Conservation (phyloP, 2,113 vertebrate species). For the Nycticryphes semicollaris region DNA sequence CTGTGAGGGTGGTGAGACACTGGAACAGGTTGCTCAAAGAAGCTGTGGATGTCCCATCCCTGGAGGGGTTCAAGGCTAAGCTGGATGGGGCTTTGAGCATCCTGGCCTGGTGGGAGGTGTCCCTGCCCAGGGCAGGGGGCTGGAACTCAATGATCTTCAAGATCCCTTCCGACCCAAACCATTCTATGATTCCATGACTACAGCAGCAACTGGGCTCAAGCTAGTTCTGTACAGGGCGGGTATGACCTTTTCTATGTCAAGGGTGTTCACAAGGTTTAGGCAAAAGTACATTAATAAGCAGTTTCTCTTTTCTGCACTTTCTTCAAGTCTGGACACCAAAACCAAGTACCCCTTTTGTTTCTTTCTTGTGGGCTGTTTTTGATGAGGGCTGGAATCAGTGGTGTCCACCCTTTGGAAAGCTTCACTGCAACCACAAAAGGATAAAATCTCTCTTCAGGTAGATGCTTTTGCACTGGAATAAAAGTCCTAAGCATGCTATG, state of each 20-base stretch:
- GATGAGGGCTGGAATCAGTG: background rate
- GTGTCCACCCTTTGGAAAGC: background rate
- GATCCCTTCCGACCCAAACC: too few species aligned
- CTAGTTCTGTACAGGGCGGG: background rate
- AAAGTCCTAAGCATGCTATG: background rate
- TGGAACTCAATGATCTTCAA: too few species aligned
- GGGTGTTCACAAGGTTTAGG: background rate
- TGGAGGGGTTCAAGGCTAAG: too few species aligned
- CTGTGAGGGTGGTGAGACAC: too few species aligned
- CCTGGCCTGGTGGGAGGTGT: too few species aligned
- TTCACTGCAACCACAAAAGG: background rate
- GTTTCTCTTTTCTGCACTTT: background rate
- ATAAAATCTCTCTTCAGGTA: background rate
- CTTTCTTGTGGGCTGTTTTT: background rate
- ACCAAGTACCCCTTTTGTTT: background rate
- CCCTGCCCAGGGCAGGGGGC: too few species aligned
- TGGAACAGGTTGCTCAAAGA: too few species aligned
- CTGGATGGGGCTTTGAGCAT: too few species aligned
- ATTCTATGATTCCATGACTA: background rate
- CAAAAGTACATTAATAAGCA: background rate
- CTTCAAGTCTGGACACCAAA: background rate
- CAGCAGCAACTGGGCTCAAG: background rate
- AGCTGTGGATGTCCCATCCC: too few species aligned
- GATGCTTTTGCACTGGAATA: background rate
- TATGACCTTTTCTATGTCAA: background rate